Base-by-base conservation (phyloP, 1,140 invertebrate species). In the Drosophila tristis region DNA sequence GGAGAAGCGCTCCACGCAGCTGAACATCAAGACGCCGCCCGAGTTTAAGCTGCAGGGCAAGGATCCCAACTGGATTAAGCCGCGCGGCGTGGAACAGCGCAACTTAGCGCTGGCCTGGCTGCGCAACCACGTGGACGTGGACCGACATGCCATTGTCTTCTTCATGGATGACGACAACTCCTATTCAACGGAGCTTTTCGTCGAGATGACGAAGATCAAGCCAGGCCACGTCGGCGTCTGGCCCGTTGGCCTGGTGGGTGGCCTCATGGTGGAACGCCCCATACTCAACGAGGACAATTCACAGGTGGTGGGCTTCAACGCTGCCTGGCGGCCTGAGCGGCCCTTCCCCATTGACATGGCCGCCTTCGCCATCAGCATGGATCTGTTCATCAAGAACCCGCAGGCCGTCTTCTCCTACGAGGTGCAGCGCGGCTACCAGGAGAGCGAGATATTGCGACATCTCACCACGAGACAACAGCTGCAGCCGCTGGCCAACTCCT, bases 271-370 rank as follows among this genome's bases (percentile, higher is more conserved):
- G 0, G 97, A 98, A 92, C 95, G 95, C 79, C 97, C 97, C 0
- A 91, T 96, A 15, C 94, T 98, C 1, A 93, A 95, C 77, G 92
- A 93, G 13, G 85, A 92, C 2, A 95, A 94, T 20, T 20, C 5
- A 94, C 94, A 96, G 92, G 97, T 99, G 2, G 94, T 94, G 15
- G 96, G 96, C 8, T 99, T 96, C 93, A 96, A 96, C 92, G 95
- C 95, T 2, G 91, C 80, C 2, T 99, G 97, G 97, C 96, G 96
- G 76, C 96, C 97, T 0, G 95, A 98, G 64, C 93, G 98, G 75
- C 95, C 96, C 0, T 99, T 99, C 93, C 98, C 98, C 4, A 95
- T 98, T 26, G 99, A 99, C 87, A 99, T 99, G 99, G 98, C 98
- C 2, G 98, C 98, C 1, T 99, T 99, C 93, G 98, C 97, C 13